These are phyloP conservation scores for Augochlora pura DNA, from an alignment of 1,140 invertebrate species.

Conservation along the genomic window DNA sequence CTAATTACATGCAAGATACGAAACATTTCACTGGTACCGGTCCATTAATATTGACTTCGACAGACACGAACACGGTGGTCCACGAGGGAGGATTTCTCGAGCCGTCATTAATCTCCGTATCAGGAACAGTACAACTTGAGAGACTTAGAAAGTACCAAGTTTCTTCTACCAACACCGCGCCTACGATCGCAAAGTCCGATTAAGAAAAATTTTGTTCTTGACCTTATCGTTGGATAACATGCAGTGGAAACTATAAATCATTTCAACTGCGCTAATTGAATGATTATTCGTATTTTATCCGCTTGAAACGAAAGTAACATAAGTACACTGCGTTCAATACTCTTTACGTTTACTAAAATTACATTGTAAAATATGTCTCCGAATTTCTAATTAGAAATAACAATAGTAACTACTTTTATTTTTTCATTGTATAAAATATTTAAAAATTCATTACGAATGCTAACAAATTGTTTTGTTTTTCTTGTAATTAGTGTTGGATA, in stretches of 20 bases:
- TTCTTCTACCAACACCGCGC: conserved; percentile 26
- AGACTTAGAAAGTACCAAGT: conserved; percentile 44
- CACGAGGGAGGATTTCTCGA: conserved; percentile 53
- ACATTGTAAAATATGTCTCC: no score
- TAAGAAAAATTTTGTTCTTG: background rate
- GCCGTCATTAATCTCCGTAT: conserved; percentile 53
- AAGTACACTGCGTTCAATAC: no score
- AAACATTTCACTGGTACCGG: conserved; percentile 49
- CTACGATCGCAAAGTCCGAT: background rate
- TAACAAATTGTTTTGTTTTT: no score
- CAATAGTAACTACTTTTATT: no score
- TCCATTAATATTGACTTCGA: conserved; percentile 58
- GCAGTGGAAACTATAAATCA: background rate
- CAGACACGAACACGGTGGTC: conserved; percentile 55
- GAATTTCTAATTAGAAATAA: no score
- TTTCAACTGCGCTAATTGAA: background rate
- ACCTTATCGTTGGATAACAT: background rate
- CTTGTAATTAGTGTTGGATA: no score
- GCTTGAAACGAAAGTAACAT: no score
- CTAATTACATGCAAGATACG: conserved; percentile 53
- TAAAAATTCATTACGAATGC: no score
- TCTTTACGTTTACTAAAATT: no score
- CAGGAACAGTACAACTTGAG: conserved; percentile 28
- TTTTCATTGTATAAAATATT: no score
- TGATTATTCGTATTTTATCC: no score